Percentiles rank a stretch among this genome's conserved stretches.
These are phyloP conservation scores for Tetropium fuscum DNA, from an alignment of 2,888 invertebrate genomes.

Conservation along the genomic window DNA sequence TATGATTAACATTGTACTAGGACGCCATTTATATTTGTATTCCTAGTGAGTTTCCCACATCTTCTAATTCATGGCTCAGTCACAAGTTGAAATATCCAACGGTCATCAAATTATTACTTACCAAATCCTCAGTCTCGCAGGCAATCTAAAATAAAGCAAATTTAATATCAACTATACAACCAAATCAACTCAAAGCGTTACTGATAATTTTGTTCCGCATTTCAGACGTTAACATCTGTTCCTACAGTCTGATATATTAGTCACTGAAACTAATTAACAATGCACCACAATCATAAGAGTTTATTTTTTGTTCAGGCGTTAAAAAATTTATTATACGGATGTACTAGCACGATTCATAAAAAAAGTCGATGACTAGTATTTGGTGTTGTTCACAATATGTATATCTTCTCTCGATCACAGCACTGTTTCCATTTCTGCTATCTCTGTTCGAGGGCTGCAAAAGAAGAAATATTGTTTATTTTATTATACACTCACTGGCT, in stretches of 20 bases:
- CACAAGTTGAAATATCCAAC: no score
- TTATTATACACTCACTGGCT: no score
- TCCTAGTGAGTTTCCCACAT: no score
- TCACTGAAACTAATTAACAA: conserved; percentile 59
- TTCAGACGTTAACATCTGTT: conserved; percentile 9
- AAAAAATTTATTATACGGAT: conserved; percentile 34
- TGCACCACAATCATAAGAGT: conserved; percentile 65
- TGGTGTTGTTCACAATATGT: conserved; percentile 42
- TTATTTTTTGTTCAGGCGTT: conserved; percentile 50
- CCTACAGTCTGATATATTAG: conserved; percentile 28
- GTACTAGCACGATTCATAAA: conserved; percentile 26
- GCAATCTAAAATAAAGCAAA: background rate
- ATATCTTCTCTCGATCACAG: conserved; percentile 73
- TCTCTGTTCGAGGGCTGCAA: conserved; percentile 72
- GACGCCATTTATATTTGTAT: background rate
- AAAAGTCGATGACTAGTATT: conserved; percentile 29
- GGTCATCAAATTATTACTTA: no score
- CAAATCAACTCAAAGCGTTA: conserved; percentile 12
- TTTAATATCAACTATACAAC: background rate
- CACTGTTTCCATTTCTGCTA: conserved; percentile 93
- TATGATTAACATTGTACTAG: background rate
- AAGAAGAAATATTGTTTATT: no score
- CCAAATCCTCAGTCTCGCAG: background rate
- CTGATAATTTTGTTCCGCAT: conserved; percentile 12
- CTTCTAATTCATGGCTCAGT: no score